Percentiles rank a stretch among this genome's conserved stretches.
These are phyloP conservation scores for Saccopteryx bilineata DNA, from an alignment of 2,113 vertebrate species.

Conservation along the genomic window DNA sequence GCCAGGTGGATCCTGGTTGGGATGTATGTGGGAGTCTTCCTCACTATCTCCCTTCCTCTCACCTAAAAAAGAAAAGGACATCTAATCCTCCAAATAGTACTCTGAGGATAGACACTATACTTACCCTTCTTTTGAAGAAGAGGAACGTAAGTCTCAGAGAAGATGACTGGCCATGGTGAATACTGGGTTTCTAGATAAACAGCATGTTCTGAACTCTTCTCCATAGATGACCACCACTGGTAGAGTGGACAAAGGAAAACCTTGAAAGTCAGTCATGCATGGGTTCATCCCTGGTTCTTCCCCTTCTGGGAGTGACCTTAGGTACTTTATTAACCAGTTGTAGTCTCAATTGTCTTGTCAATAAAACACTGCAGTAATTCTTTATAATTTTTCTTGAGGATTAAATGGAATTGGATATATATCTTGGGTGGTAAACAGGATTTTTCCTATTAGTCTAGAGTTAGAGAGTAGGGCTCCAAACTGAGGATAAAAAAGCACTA, in stretches of 20 bases:
- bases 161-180: background rate
- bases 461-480: background rate
- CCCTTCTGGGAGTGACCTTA: background rate
- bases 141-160: background rate
- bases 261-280: background rate
- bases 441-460: background rate
- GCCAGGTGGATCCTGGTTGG: too few species aligned
- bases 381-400: background rate
- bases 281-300: background rate
- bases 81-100: background rate
- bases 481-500: background rate
- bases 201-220: background rate
- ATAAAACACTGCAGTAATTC: background rate
- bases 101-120: background rate
- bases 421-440: background rate
- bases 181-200: background rate
- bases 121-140: background rate
- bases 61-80: too few species aligned
- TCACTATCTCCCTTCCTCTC: too few species aligned
- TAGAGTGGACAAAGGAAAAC: background rate
- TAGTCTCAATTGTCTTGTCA: background rate
- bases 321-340: background rate
- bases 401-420: background rate
- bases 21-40: too few species aligned
- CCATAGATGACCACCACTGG: background rate